A percentile compares a stretch with the other conserved stretches of the same genome.
phyloP scores from a whole-genome alignment of 2,113 vertebrate species.

The Pterocles orientalis region DNA sequence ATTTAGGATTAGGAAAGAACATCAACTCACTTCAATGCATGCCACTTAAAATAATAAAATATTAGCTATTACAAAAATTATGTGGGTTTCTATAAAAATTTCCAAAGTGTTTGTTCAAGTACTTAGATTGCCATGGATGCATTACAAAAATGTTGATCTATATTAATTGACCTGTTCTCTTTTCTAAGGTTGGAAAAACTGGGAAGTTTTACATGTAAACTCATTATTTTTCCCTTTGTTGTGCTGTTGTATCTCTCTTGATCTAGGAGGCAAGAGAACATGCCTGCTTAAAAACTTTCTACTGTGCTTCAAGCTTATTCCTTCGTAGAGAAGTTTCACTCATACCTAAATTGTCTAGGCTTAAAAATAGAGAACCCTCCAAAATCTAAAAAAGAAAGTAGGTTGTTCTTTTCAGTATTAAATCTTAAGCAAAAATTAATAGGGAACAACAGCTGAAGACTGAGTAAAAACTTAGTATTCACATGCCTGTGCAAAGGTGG shows the following conservation, averaged over 20 bases:
- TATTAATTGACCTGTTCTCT: not conserved
- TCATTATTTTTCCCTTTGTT: not conserved
- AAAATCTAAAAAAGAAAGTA: not conserved
- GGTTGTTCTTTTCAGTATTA: not conserved
- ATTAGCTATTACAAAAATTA: not conserved
- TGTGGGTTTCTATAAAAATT: not conserved
- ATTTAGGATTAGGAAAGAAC: not conserved
- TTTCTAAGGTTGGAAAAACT: not conserved
- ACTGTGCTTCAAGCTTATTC: not conserved
- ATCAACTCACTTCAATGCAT: not conserved
- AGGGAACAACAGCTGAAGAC: not conserved
- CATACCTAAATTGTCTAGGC: not conserved
- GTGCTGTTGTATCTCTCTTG: not conserved
- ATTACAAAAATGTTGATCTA: not conserved
- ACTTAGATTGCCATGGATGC: not conserved
- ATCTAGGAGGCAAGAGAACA: not conserved
- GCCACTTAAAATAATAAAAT: not conserved
- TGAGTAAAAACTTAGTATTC: not conserved
- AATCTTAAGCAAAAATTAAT: not conserved
- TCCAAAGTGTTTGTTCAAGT: not conserved
- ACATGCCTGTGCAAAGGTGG: not conserved
- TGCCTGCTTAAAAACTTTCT: not conserved
- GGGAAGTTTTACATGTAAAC: fast-evolving
- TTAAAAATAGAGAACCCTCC: not conserved
- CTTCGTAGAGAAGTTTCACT: not conserved